Conservation (phyloP, 2,113 vertebrate species). For the Myotis lucifugus region DNA sequence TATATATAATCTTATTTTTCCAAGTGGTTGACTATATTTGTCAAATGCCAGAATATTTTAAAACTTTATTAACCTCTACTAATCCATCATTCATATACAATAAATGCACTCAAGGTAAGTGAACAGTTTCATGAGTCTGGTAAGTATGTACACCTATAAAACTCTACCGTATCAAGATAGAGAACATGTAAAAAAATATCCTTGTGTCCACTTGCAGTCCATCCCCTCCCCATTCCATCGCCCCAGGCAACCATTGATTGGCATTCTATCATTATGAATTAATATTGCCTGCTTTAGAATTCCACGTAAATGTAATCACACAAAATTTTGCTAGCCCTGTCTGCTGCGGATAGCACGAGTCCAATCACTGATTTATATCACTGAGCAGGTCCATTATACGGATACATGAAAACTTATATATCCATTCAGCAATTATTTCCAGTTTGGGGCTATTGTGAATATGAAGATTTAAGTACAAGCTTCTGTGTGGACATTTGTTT, state of each 20-base stretch:
- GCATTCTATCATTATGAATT: constrained; percentile 2
- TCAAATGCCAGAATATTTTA: neutral
- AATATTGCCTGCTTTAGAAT: neutral
- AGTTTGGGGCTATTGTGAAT: neutral
- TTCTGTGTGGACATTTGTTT: neutral
- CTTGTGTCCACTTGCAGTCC: neutral
- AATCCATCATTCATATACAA: neutral
- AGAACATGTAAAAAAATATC: neutral
- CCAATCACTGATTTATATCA: neutral
- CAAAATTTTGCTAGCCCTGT: neutral
- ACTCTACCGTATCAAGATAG: neutral
- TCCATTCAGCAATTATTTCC: neutral
- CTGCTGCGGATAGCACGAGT: neutral
- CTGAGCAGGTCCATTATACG: neutral
- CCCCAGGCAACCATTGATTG: neutral
- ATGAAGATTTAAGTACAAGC: constrained; percentile 33
- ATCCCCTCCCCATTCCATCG: neutral
- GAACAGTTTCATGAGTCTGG: neutral
- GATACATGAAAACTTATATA: neutral
- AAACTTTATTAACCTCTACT: neutral
- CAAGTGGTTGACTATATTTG: neutral
- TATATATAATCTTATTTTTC: constrained; percentile 3
- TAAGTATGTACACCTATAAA: neutral
- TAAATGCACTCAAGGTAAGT: neutral
- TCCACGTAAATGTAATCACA: neutral